Base-by-base conservation (phyloP, 2,113 vertebrate genomes). In the Chloropsis cyanopogon region DNA sequence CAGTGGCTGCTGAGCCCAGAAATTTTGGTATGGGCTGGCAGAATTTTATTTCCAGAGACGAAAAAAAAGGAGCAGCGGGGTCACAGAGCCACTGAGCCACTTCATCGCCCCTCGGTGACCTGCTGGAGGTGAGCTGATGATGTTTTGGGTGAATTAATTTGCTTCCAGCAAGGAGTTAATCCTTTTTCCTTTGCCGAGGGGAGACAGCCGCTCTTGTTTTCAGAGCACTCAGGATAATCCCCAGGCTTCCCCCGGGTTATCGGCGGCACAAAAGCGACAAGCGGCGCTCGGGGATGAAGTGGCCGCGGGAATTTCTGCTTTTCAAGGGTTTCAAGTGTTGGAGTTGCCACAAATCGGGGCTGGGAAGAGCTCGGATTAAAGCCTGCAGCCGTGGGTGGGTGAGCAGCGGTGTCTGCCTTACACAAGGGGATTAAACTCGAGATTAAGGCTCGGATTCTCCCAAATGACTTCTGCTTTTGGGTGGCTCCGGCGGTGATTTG, bases 1-100 rank as follows among this genome's bases (percentile, higher is more conserved):
- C 28, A 8, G 42, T 4, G 16, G 1, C 9, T 39, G 31, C 80
- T 16, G 16, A 54, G 2, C 24, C 46, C 79, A 16, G 12, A 37
- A 46, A 28, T 15, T 5, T 33, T 8, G 0, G 0, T 2, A 0
- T 6, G 37, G 16, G 25, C 52, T 24, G 2, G 17, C 31, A 31
- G 18, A 15, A 46, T 46, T 86, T 16, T 16, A 7, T n/a, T 60
- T 49, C 23, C 88, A 80, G 20, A 20, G 19, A 24, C 12, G 10
- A 19, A 66, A 29, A 33, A 29, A 73, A 33, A 54, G 46, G 50
- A 90, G 59, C 80, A 68, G 56, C 11, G 4, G 4, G 52, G 26
- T 91, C 70, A 6, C 0, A 1, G 6, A 77, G 60, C 29, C 29
- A 0, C 84, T 54, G 21, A 20, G 53, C 20, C n/a, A 6, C 82